Conservation (phyloP, 2,797 vertebrate genomes). For the Champsocephalus gunnari region DNA sequence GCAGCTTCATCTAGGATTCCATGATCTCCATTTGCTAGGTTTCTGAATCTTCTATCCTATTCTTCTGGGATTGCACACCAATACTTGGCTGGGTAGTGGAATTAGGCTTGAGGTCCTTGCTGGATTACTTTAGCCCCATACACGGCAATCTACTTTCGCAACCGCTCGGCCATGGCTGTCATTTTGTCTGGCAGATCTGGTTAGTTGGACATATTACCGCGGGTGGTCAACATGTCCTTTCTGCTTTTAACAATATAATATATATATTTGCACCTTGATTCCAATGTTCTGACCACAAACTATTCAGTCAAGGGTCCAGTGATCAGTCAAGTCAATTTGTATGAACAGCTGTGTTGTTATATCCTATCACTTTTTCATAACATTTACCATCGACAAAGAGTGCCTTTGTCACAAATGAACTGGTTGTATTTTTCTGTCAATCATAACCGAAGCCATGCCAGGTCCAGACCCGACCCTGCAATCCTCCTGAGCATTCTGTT, state of each 20-base stretch:
- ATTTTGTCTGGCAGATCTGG: neutral
- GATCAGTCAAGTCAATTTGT: constrained; percentile 15
- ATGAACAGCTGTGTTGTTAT: constrained; percentile 45
- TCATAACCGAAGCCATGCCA: constrained; percentile 3
- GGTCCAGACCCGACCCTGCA: constrained; percentile 8
- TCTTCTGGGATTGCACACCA: no score
- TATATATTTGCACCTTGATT: neutral
- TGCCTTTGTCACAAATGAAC: constrained; percentile 13
- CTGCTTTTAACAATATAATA: neutral
- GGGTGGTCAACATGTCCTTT: neutral
- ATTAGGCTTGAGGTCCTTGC: no score
- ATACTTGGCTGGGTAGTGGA: no score
- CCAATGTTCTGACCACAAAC: constrained; percentile 10
- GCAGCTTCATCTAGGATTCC: no score
- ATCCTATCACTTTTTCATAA: neutral
- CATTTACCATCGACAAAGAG: neutral
- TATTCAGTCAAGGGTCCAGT: constrained; percentile 15
- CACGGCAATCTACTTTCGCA: no score
- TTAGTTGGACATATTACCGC: no score
- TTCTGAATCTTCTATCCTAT: no score
- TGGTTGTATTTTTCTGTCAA: constrained; percentile 1
- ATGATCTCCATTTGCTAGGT: no score
- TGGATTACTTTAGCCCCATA: no score
- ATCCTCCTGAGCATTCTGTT: constrained; percentile 1
- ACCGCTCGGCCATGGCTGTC: neutral